phyloP scores from a whole-genome alignment of 2,113 vertebrate species.

The Lepidothrix coronata region DNA sequence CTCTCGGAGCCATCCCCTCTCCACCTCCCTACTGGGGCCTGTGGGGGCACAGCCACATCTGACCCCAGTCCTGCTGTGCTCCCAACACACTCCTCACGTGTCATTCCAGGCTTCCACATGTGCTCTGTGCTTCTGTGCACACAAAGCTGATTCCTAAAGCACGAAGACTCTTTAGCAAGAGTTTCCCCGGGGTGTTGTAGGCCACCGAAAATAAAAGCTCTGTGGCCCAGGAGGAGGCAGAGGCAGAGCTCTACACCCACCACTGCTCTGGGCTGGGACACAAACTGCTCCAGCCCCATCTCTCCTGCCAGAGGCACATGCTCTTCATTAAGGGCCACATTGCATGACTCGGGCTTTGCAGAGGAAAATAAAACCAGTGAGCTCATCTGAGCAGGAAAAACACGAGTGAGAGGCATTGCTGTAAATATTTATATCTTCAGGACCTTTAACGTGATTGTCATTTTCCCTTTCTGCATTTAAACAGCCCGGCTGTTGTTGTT shows the following conservation, averaged over 20 bases:
- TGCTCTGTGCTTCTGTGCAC: not conserved
- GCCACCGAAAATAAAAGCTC: too few species aligned
- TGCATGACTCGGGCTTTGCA: constrained; percentile 33
- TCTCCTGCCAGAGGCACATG: constrained; percentile 26
- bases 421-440: constrained; percentile 53
- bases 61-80: not conserved
- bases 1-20: not conserved
- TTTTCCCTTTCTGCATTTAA: constrained; percentile 1
- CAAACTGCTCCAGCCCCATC: not conserved
- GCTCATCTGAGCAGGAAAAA: constrained; percentile 42
- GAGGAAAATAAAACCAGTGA: constrained; percentile 46
- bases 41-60: not conserved
- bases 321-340: constrained; percentile 37
- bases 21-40: accelerated
- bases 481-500: not conserved
- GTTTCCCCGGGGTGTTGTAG: not conserved
- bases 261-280: not conserved
- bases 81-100: not conserved
- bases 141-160: not conserved
- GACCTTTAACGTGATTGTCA: not conserved
- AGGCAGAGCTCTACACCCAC: not conserved
- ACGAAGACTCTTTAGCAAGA: not conserved
- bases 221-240: not conserved
- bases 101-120: not conserved
- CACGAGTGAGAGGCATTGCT: constrained; percentile 4